phyloP scores from a whole-genome alignment of 92 coral and sea anemone species.

The Palythoa grandis region DNA sequence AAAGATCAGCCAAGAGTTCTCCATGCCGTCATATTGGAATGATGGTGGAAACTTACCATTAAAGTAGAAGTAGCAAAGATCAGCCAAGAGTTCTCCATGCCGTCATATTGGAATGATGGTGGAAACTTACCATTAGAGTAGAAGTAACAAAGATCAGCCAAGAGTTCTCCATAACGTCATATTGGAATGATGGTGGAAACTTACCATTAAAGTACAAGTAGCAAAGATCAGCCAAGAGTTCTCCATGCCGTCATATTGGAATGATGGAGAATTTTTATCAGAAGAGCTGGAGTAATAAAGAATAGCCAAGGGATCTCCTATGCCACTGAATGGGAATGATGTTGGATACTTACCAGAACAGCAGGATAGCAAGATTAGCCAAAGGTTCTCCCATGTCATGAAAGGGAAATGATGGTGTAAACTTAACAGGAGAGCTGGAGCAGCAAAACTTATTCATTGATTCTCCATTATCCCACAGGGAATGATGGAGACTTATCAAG shows the following conservation, averaged over 20 bases:
- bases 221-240: not conserved
- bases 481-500: too few relatives aligned
- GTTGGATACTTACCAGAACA: not conserved
- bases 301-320: not conserved
- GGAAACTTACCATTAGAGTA: constrained; percentile 52
- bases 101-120: too few relatives aligned
- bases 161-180: constrained; percentile 51
- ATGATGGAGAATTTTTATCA: not conserved
- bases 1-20: constrained; percentile 72
- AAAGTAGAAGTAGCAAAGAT: constrained; percentile 79
- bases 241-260: not conserved
- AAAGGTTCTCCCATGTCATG: not conserved
- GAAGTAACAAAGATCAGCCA: constrained; percentile 80
- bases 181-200: constrained; percentile 48
- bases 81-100: constrained; percentile 66
- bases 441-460: not conserved
- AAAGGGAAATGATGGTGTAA: not conserved
- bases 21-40: too few relatives aligned
- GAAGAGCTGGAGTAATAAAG: not conserved
- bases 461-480: too few relatives aligned
- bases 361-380: not conserved
- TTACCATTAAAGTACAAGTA: not conserved
- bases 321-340: not conserved
- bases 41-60: too few relatives aligned
- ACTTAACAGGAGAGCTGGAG: not conserved